Base-by-base conservation (phyloP, 2,797 vertebrate species). In the Halcyon badia region DNA sequence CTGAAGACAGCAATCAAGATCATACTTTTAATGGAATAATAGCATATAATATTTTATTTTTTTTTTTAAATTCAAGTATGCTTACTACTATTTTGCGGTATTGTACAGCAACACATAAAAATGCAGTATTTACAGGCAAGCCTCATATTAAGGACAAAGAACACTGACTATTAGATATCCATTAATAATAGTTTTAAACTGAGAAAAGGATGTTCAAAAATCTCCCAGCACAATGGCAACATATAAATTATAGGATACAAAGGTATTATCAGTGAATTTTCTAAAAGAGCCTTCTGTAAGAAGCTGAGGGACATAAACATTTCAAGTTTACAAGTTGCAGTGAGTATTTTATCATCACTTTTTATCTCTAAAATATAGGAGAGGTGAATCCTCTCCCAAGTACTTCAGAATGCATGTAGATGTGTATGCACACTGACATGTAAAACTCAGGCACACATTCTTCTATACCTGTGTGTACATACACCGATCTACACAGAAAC, bases 401-500 rank as follows among this genome's bases (percentile, higher is more conserved):
- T 12, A 46, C 11, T 52, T 42, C 68, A 79, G 5, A 9, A 46
- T 2, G 8, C 20, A 51, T 2, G 33, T 9, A 83, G 7, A 6
- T 5, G 5, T 17, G 11, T 30, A 56, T 16, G 17, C 5, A 49
- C 22, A 37, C 11, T 37, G 1, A 17, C 3, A 22, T 3, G 41
- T 20, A 28, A 65, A 60, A 19, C 37, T 52, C 11, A 54, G 1
- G 5, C 14, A 24, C 13, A n/a, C 20, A 5, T 7, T 62, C 51
- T 57, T 61, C 64, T 81, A 4, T 31, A 49, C 3, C 22, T 35
- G 11, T 15, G 22, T 1, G 4, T 8, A 37, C 0, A 3, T 4
- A 20, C 25, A 69, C 21, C n/a, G 31, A 60, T 14, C 5, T 73
- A 13, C 4, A 10, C 44, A 30, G 41, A 80, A 83, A 61, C 2